Evolutionary conservation across 1,140 invertebrate species (phyloP), one percentile per base, ranked within the genome.

Genomic region (Musca vetustissima): DNA sequence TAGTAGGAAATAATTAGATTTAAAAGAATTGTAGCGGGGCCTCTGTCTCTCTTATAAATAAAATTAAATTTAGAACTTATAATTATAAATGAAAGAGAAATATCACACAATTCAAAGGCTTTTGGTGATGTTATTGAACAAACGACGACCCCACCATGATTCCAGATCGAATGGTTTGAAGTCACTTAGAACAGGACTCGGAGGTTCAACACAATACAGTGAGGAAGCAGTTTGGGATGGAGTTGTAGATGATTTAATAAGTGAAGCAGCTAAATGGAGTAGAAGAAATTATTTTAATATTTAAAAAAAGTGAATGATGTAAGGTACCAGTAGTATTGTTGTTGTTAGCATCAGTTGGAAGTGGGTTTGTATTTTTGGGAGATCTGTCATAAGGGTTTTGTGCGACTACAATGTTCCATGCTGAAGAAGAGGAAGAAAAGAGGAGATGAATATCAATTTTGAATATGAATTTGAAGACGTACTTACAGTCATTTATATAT

Each of bases 111-210:
- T 43, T 61, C 28, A 90, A 67, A 89, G 86, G 24, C 89, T 91
- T 75, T 91, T 91, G 61, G 90, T 92, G 76, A 91, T 90, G 77
- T 91, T 92, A 73, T 92, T 90, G 81, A 91, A 92, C 53, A 94
- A 83, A 72, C 92, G 84, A 77, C 92, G 91, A 52, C 92, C 92
- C 92, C 92, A 95, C 91, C 92, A 95, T 14, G 91, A 89, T 77
- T 94, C 93, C 74, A 95, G 83, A 84, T 94, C 92, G 76, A 94
- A 94, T 9, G 92, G 92, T 76, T 92, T 91, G 77, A 94, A 94
- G 78, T 93, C 91, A 76, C 87, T 85, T 43, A 92, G 84, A 21
- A 85, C 83, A 53, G 87, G 85, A 74, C 88, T 90, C 1, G 90
- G 88, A 69, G 90, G 88, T 71, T 90, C 88, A 71, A 91, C 89